phyloP scores from a whole-genome alignment of 2,888 invertebrate species.

The Parapristionchus giblindavisi region DNA sequence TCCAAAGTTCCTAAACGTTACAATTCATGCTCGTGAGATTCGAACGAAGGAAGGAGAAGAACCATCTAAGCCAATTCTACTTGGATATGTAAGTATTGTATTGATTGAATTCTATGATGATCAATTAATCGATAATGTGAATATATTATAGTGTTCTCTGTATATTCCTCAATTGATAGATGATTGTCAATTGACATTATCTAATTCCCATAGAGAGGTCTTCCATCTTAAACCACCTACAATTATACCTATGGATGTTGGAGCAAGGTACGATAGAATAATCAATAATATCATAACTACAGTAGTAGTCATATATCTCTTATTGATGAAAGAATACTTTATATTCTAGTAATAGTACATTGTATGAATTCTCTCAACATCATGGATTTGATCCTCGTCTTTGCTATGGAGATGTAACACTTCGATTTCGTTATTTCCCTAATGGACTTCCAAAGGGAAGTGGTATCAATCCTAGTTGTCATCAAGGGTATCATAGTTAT shows the following conservation, averaged over 20 bases:
- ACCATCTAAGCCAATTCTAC: constrained; percentile 48
- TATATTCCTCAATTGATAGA: constrained; percentile 65
- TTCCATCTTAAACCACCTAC: constrained; percentile 62
- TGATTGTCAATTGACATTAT: constrained; percentile 63
- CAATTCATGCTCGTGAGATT: constrained; percentile 54
- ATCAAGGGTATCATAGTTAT: constrained; percentile 24
- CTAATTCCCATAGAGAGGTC: constrained; percentile 65
- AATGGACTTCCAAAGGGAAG: constrained; percentile 51
- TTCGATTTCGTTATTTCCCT: constrained; percentile 77
- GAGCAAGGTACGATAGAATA: background rate
- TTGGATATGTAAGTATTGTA: constrained; percentile 55
- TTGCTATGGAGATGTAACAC: constrained; percentile 88
- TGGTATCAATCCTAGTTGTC: constrained; percentile 27
- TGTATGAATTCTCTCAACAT: constrained; percentile 72
- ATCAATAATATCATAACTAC: too few relatives aligned
- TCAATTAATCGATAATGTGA: background rate
- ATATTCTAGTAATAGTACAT: constrained; percentile 13
- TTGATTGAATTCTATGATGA: background rate
- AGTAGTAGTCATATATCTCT: background rate
- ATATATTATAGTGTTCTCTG: constrained; percentile 40
- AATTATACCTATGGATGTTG: constrained; percentile 9
- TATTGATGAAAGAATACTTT: background rate
- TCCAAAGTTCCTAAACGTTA: constrained; percentile 57
- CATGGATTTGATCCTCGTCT: constrained; percentile 89
- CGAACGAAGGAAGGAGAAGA: constrained; percentile 37